Percentiles rank a stretch among this genome's conserved stretches.
Conservation (phyloP, 2,113 vertebrate genomes). For the Acanthochromis polyacanthus region DNA sequence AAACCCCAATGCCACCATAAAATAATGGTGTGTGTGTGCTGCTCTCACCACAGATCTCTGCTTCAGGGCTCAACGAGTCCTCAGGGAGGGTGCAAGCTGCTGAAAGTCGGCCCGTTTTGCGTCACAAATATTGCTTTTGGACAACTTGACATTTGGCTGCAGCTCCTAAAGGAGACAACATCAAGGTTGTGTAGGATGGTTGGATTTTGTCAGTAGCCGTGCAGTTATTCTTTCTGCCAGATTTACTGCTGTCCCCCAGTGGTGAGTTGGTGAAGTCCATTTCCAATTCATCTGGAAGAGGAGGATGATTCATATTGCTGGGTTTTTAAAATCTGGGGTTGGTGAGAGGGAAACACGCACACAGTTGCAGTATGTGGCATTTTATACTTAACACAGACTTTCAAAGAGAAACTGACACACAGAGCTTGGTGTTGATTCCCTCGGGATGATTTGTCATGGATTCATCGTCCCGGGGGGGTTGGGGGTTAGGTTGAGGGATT, state of each 20-base stretch:
- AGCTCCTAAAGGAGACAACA: slow-evolving; percentile 20
- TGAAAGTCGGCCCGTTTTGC: slow-evolving; percentile 8
- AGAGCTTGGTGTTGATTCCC: slow-evolving; percentile 55
- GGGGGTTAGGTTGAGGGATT: slow-evolving; percentile 49
- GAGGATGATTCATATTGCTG: slow-evolving; percentile 51
- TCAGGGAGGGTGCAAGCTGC: slow-evolving; percentile 4
- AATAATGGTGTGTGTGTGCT: slow-evolving; percentile 1
- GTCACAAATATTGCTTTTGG: slow-evolving; percentile 41
- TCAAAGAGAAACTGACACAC: slow-evolving; percentile 46
- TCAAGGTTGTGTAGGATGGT: slow-evolving; percentile 32
- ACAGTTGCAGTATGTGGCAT: slow-evolving; percentile 28
- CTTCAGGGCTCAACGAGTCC: slow-evolving; percentile 13
- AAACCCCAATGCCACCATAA: slow-evolving; percentile 3
- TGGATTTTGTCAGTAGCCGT: slow-evolving; percentile 25
- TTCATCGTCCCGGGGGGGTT: slow-evolving; percentile 40
- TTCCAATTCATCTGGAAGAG: slow-evolving; percentile 25
- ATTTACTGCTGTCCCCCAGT: slow-evolving; percentile 63
- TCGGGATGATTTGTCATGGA: slow-evolving; percentile 66
- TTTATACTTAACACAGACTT: slow-evolving; percentile 26
- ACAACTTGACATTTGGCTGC: slow-evolving; percentile 46
- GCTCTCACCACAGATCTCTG: slow-evolving; percentile 33
- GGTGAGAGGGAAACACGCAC: slow-evolving; percentile 20
- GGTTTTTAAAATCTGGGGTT: slow-evolving; percentile 9
- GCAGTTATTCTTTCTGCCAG: slow-evolving; percentile 36
- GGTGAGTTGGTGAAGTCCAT: slow-evolving; percentile 57